Conservation (phyloP, 2,888 invertebrate species). For the Heliconius hortense region DNA sequence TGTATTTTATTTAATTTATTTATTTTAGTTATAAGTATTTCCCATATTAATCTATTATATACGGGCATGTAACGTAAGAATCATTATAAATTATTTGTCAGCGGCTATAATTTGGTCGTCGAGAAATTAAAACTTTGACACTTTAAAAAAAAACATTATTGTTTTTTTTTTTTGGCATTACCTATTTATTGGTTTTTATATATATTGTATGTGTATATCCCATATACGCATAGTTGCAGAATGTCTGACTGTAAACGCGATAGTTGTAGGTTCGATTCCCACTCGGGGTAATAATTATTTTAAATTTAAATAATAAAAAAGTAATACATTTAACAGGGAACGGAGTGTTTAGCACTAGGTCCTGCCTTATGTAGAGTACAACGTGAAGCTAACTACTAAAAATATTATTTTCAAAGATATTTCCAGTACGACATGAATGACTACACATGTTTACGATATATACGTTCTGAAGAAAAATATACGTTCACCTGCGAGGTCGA, state of each 20-base stretch:
- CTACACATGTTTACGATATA: conserved; percentile 23
- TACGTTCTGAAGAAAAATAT: conserved; percentile 27
- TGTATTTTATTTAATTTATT: conserved; percentile 1
- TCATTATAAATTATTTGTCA: background rate
- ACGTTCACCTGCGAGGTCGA: conserved; percentile 44
- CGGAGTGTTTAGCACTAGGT: too few species aligned
- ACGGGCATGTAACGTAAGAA: background rate
- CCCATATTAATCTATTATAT: background rate
- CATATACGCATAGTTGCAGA: too few species aligned
- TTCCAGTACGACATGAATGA: background rate
- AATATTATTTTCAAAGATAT: background rate
- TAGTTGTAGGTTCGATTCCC: background rate
- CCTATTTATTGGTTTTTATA: background rate
- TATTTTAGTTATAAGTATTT: background rate
- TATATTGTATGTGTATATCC: background rate
- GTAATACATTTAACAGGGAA: background rate
- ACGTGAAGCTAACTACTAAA: too few species aligned
- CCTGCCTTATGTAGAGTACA: too few species aligned
- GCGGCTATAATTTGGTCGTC: background rate
- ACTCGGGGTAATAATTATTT: too few species aligned
- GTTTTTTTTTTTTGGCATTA: background rate
- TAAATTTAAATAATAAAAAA: too few species aligned
- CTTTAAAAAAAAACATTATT: background rate
- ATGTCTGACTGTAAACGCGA: background rate
- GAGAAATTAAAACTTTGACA: background rate